phyloP scores from a whole-genome alignment of 2,797 vertebrate genomes.

The Bradypus variegatus region DNA sequence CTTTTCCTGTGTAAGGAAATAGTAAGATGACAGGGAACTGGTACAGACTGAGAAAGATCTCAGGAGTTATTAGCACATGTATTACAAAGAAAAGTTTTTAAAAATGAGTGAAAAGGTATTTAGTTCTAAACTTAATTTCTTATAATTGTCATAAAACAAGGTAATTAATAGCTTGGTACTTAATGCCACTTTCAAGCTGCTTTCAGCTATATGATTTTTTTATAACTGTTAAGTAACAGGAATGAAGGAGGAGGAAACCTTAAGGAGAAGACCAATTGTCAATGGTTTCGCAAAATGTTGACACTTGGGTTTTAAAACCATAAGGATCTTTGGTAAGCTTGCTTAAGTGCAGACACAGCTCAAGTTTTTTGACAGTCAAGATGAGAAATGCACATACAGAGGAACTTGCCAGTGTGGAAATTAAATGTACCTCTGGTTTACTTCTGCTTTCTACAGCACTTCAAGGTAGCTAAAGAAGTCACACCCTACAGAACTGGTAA shows the following conservation, averaged over 20 bases:
- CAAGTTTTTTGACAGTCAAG: background rate
- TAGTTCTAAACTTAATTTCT: conserved; percentile 10
- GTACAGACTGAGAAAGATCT: background rate
- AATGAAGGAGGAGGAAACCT: background rate
- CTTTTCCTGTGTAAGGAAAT: background rate
- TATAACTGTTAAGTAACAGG: background rate
- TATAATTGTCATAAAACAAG: background rate
- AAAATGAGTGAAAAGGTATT: background rate
- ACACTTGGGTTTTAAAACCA: background rate
- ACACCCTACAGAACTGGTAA: background rate
- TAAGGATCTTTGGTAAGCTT: background rate
- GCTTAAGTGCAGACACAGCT: background rate
- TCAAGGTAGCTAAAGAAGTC: background rate
- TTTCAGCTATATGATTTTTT: background rate
- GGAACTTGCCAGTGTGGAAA: background rate
- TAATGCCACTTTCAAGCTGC: background rate
- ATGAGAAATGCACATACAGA: background rate
- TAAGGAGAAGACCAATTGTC: background rate
- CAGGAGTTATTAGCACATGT: background rate
- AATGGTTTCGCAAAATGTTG: background rate
- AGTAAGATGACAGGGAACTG: background rate
- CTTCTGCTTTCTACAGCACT: background rate
- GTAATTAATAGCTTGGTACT: background rate
- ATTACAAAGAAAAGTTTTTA: background rate
- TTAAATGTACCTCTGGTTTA: background rate